Evolutionary conservation across 2,888 invertebrate genomes (phyloP), one percentile per base, ranked within the genome.

Genomic region (Xanthia togata): DNA sequence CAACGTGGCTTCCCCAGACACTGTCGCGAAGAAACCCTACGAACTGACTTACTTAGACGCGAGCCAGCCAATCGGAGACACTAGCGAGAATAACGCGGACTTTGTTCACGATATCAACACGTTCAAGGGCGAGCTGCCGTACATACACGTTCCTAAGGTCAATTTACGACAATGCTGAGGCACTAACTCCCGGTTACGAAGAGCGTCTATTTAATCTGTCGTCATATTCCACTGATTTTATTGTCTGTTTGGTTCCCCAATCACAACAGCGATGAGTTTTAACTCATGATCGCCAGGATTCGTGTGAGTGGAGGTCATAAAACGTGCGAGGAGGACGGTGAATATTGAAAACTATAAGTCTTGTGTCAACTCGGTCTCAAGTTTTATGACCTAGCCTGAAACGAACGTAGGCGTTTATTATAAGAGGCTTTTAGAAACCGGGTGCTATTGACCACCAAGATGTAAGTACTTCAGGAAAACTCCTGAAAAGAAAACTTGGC

Each of bases 101-200:
- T 96, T 95, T 81, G 92, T 96, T 41, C 91, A 53, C 4, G 89
- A 96, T 73, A 92, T 95, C 1, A 82, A 87, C 0, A 68, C 77
- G 0, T 96, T 96, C 84, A 94, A 92, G 65, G 79, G 41, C 4
- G 77, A 86, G 0, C 84, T 95, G 26, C 93, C 94, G 0, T 73
- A 93, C 12, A 90, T 95, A 14, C 57, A 87, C 0, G 91, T 94
- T 14, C 91, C 93, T 2, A 92, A 90, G 73, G 88, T 94, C 0
- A 85, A 92, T 31, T 81, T 95, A 26, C 89, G 90, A 6, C 92
- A 93, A 44, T 96, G 95, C 86, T 96, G 91, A 92, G n/a, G 12
- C 57, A n/a, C 68, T 67, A 50, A 6, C 6, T 4, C 53, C 26
- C 31, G 26, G 59, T 35, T 68, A 17, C 20, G 23, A 20, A 70